These are phyloP conservation scores for Dromococcyx pavoninus DNA, from an alignment of 2,797 vertebrate species.

Conservation along the genomic window DNA sequence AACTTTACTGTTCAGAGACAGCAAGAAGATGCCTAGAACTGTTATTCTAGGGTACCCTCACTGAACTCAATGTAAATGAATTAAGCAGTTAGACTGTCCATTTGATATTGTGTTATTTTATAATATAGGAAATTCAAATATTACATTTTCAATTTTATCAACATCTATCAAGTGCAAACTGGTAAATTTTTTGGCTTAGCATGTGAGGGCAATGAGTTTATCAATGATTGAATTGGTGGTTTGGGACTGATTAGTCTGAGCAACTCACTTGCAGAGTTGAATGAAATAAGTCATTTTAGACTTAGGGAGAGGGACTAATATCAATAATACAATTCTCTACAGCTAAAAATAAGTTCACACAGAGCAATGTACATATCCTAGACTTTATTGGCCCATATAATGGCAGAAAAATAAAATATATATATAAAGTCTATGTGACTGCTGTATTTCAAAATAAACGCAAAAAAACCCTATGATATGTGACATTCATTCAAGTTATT, in stretches of 20 bases:
- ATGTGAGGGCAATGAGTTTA: neutral
- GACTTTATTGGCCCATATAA: neutral
- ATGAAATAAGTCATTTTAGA: constrained; percentile 49
- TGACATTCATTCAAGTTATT: neutral
- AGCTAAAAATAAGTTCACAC: constrained; percentile 6
- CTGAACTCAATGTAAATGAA: neutral
- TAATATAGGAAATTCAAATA: neutral
- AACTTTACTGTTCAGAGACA: neutral
- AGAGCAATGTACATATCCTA: neutral
- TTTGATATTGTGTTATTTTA: neutral
- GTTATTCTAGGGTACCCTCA: neutral
- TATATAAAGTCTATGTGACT: neutral
- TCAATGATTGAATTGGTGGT: constrained; percentile 7
- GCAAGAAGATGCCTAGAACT: neutral
- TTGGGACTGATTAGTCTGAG: constrained; percentile 26
- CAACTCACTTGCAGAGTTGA: constrained; percentile 1
- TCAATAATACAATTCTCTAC: constrained; percentile 13
- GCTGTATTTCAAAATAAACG: neutral
- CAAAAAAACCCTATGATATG: neutral
- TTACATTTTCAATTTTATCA: constrained; percentile 34
- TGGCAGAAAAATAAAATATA: neutral
- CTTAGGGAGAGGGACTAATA: neutral
- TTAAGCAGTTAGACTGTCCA: neutral
- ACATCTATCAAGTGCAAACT: neutral
- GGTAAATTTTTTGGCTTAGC: neutral